phyloP scores from a whole-genome alignment of 2,113 vertebrate species.

The Daboia siamensis region DNA sequence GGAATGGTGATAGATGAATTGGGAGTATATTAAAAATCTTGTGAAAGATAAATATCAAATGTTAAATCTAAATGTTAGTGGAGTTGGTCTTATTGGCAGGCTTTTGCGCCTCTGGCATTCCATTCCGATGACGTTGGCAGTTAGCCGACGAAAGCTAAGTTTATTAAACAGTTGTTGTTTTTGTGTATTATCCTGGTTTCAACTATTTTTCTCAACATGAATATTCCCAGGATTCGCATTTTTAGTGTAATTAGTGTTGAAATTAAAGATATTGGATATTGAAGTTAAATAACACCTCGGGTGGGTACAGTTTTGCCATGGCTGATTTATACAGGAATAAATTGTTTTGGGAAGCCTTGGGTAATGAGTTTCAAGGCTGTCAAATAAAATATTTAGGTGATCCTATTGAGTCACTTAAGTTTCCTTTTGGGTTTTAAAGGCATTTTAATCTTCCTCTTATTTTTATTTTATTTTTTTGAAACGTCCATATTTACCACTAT shows the following conservation, averaged over 20 bases:
- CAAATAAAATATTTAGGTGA: neutral
- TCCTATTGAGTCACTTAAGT: neutral
- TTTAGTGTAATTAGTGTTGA: neutral
- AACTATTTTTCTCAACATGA: no score
- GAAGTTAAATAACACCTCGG: neutral
- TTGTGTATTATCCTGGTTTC: no score
- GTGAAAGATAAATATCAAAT: no score
- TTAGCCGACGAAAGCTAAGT: no score
- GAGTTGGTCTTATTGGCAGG: no score
- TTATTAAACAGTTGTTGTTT: no score
- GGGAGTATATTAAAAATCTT: no score
- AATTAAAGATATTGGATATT: neutral
- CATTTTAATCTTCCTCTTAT: neutral
- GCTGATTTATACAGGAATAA: neutral
- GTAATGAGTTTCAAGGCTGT: neutral
- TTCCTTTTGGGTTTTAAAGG: neutral
- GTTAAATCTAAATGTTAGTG: no score
- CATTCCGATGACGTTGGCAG: no score
- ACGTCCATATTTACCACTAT: neutral
- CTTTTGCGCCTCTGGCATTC: no score
- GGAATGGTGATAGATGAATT: no score
- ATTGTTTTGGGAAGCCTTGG: neutral
- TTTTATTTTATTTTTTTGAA: neutral
- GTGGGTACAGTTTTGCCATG: neutral
- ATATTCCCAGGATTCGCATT: no score